These are phyloP conservation scores for Bungarus multicinctus DNA, from an alignment of 2,113 vertebrate species.

Conservation along the genomic window DNA sequence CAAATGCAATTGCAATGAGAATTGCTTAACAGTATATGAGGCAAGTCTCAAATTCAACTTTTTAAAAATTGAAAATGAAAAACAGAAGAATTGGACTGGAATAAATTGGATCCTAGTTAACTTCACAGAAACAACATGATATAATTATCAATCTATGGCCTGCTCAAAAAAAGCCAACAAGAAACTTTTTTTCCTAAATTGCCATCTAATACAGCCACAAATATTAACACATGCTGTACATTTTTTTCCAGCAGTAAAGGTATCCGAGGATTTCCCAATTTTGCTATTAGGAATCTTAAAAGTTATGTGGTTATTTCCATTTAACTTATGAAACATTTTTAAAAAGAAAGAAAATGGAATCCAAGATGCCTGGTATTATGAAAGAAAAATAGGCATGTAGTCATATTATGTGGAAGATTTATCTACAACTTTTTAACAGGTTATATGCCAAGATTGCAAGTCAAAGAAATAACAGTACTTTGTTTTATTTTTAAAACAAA, in stretches of 20 bases:
- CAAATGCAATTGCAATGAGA: constrained; percentile 61
- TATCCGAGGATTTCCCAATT: constrained; percentile 61
- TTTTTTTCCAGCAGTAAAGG: constrained; percentile 61
- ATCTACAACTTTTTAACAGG: constrained; percentile 65
- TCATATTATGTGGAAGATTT: constrained; percentile 61
- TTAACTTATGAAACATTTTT: constrained; percentile 66
- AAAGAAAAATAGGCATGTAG: constrained; percentile 64
- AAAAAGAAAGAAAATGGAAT: constrained; percentile 66
- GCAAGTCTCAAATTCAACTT: constrained; percentile 47
- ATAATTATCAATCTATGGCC: constrained; percentile 66
- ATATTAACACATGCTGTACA: constrained; percentile 63
- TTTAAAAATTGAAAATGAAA: constrained; percentile 46
- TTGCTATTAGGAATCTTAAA: constrained; percentile 44
- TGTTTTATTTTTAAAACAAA: constrained; percentile 49
- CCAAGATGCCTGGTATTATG: constrained; percentile 69
- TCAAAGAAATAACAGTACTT: constrained; percentile 62
- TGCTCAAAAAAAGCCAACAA: constrained; percentile 54
- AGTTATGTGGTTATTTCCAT: constrained; percentile 49
- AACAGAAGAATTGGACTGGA: constrained; percentile 34
- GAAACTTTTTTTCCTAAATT: constrained; percentile 51
- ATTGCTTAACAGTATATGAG: constrained; percentile 52
- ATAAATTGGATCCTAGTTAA: constrained; percentile 57
- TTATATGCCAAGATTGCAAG: constrained; percentile 58
- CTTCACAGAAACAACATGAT: constrained; percentile 63
- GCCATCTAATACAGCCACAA: constrained; percentile 63